These are phyloP conservation scores for Panagrolaimus sp. DNA, from an alignment of 1,140 invertebrate genomes.

Conservation along the genomic window DNA sequence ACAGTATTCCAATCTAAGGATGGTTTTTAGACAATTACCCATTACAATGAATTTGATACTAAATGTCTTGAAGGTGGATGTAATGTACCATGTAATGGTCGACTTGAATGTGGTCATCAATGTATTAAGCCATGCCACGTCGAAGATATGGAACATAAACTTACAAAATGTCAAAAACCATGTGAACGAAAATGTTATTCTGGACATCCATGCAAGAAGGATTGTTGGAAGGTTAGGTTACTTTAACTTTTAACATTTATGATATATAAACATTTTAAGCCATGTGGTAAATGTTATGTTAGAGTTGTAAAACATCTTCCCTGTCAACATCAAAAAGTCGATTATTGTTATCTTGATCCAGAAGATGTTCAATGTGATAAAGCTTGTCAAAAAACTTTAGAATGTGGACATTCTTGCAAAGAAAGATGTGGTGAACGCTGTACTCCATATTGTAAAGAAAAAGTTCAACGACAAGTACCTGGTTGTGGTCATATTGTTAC, in stretches of 20 bases:
- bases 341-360: neutral
- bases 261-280: constrained; percentile 10
- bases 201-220: constrained; percentile 36
- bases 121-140: too few relatives aligned
- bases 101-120: too few relatives aligned
- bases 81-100: too few relatives aligned
- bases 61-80: too few relatives aligned
- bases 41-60: too few relatives aligned
- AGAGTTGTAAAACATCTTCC: constrained; percentile 19
- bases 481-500: constrained; percentile 25
- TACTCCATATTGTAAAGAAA: constrained; percentile 12
- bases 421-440: constrained; percentile 22
- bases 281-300: constrained; percentile 22
- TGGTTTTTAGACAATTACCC: too few relatives aligned
- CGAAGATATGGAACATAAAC: too few relatives aligned
- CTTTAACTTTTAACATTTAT: neutral
- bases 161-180: too few relatives aligned
- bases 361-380: constrained; percentile 17
- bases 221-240: constrained; percentile 20
- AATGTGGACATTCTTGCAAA: constrained; percentile 27
- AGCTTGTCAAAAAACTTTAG: constrained; percentile 13
- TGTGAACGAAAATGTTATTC: too few relatives aligned
- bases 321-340: constrained; percentile 20
- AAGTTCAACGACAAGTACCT: constrained; percentile 17
- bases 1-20: too few relatives aligned